A percentile compares a stretch with the other conserved stretches of the same genome.
Conservation (phyloP, 1,140 invertebrate genomes). For the Euwallacea similis region DNA sequence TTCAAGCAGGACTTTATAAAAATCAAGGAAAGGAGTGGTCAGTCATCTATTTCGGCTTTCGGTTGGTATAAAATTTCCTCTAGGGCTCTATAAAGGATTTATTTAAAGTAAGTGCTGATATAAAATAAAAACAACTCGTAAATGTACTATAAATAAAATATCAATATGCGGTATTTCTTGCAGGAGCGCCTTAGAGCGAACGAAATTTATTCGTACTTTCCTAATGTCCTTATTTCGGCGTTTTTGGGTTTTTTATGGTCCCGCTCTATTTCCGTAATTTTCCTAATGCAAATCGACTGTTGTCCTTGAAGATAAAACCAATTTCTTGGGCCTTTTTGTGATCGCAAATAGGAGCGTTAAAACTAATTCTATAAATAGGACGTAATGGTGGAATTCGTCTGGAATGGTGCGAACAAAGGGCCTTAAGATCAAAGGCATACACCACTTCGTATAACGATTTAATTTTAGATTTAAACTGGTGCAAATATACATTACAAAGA, state of each 20-base stretch:
- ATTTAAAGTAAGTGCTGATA: slow-evolving; percentile 18
- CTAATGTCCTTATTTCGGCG: slow-evolving; percentile 13
- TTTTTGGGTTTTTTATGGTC: background rate
- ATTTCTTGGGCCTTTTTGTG: background rate
- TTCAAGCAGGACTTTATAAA: background rate
- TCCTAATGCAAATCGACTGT: too few species aligned
- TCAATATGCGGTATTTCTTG: slow-evolving; percentile 16
- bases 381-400: slow-evolving; percentile 18
- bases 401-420: slow-evolving; percentile 27
- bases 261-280: too few species aligned
- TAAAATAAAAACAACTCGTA: slow-evolving; percentile 19
- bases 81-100: slow-evolving; percentile 7
- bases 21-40: background rate
- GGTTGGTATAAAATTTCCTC: slow-evolving; percentile 4
- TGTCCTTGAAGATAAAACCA: background rate
- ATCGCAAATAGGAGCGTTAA: background rate
- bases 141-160: slow-evolving; percentile 17
- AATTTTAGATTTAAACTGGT: slow-evolving; percentile 37
- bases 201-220: slow-evolving; percentile 6
- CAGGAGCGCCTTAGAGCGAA: background rate
- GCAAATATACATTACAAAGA: slow-evolving; percentile 36
- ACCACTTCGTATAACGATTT: slow-evolving; percentile 33
- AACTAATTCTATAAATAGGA: slow-evolving; percentile 10
- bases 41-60: slow-evolving; percentile 10
- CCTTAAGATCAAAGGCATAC: slow-evolving; percentile 32